Conservation (phyloP, 2,797 vertebrate species). For the Epinephelus awoara region DNA sequence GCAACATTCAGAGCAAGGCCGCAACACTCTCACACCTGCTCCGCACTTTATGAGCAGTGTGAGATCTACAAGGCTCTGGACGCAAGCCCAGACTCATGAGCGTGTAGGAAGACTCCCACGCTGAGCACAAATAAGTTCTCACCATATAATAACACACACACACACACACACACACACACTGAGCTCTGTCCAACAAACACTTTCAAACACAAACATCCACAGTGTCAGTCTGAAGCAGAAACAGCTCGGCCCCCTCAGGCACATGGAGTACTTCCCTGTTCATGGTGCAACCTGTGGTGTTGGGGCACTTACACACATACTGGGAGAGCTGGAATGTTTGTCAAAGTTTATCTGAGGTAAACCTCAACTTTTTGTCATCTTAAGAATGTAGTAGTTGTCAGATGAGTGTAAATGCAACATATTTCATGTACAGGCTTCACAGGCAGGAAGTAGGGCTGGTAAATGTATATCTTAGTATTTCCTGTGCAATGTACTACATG, state of each 20-base stretch:
- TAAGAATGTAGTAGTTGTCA: neutral
- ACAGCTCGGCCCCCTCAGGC: slow-evolving; percentile 18
- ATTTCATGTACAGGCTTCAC: no score
- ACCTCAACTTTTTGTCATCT: neutral
- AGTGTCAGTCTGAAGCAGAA: neutral
- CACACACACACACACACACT: slow-evolving; percentile 6
- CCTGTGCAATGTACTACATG: no score
- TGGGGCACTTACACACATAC: neutral
- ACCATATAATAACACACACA: slow-evolving; percentile 41
- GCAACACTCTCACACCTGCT: slow-evolving; percentile 51
- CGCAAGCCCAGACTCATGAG: slow-evolving; percentile 48
- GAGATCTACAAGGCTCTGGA: slow-evolving; percentile 49
- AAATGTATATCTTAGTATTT: no score
- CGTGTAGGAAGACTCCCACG: slow-evolving; percentile 57
- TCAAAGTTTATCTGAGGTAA: neutral
- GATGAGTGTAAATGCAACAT: neutral
- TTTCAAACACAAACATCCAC: slow-evolving; percentile 15
- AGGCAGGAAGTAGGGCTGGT: no score
- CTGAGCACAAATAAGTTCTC: slow-evolving; percentile 50
- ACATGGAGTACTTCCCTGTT: neutral
- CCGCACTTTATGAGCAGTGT: slow-evolving; percentile 18
- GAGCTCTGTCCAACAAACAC: neutral
- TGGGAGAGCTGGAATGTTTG: neutral
- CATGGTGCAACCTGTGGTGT: neutral
- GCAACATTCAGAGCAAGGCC: neutral